Base-by-base conservation (phyloP, 2,113 vertebrate genomes). In the Pedetes capensis region DNA sequence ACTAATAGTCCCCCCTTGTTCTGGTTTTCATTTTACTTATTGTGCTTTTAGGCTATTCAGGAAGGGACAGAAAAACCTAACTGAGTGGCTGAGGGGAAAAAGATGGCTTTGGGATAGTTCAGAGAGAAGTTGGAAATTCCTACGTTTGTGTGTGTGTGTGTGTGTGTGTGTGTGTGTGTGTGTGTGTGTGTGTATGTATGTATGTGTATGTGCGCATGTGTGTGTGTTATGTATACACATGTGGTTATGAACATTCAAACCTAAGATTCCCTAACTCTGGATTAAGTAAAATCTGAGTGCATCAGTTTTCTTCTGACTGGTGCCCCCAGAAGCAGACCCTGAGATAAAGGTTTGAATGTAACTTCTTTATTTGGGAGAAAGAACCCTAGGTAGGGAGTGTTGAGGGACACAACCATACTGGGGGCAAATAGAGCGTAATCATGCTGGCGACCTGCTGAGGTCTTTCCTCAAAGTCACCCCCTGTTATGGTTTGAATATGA, bases 141-240 rank as follows among this genome's bases (percentile, higher is more conserved):
- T 61, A 44, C 11, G 7, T 44, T 39, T 63, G 9, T 44, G 27
- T 82, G 18, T 63, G 61, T 82, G 42, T 64, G 42, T 82, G 42
- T 34, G 44, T 82, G 59, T 47, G 29, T 63, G 51, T 57, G n/a
- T 55, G 51, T 39, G 1, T 27, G 4, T 42, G 1, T 79, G 23
- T 29, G 6, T 53, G n/a, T 23, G 13, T 4, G 0, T 1, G 0
- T 4, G 7, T 25, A n/a, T 63, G 9, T 44, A 17, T 82, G 18
- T 63, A 27, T 82, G 42, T 64, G 42, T 82, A 29, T 34, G 44
- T 82, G 59, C 34, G 29, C 47, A n/a, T 57, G n/a, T 55, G 51
- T 39, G 1, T 27, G 4, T 42, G 1, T 79, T n/a, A n/a, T n/a
- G 23, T 29, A 5, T 53, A 32, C 18, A 10, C 3, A 0, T 1